Evolutionary conservation across 2,113 vertebrate genomes (phyloP).

Genomic region (Cyprinodon tularosa): DNA sequence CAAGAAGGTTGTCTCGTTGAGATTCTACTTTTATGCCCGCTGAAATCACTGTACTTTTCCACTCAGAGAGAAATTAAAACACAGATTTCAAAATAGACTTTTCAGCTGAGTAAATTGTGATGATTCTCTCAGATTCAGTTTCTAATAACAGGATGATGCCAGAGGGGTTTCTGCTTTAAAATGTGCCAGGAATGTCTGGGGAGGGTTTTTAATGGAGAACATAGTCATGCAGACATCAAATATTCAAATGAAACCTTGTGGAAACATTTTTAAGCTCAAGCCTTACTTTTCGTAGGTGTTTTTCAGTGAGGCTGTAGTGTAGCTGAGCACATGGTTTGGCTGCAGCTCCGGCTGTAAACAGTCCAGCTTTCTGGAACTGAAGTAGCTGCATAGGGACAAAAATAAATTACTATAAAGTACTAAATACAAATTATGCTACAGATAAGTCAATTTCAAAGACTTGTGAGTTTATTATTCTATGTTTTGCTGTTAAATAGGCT

Average conservation of each 20-base stretch:
- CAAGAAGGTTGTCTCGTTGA: not conserved
- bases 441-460: not conserved
- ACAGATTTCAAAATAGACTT: not conserved
- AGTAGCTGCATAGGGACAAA: constrained; percentile 77
- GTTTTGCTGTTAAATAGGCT: not conserved
- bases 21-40: not conserved
- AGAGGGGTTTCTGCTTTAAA: not conserved
- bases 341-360: constrained; percentile 77
- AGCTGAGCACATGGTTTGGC: constrained; percentile 85
- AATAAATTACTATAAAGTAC: not conserved
- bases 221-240: not conserved
- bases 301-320: constrained; percentile 83
- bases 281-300: constrained; percentile 79
- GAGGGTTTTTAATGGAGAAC: not conserved
- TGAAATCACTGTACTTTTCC: not conserved
- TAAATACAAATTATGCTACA: not conserved
- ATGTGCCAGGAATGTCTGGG: not conserved
- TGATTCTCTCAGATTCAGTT: too few relatives aligned
- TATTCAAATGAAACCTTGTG: not conserved
- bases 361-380: constrained; percentile 82
- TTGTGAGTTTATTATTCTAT: not conserved
- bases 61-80: not conserved
- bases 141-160: not conserved
- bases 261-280: not conserved
- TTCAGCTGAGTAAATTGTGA: too few relatives aligned